phyloP scores from a whole-genome alignment of 2,797 vertebrate genomes.

The Psittacula derbiana region DNA sequence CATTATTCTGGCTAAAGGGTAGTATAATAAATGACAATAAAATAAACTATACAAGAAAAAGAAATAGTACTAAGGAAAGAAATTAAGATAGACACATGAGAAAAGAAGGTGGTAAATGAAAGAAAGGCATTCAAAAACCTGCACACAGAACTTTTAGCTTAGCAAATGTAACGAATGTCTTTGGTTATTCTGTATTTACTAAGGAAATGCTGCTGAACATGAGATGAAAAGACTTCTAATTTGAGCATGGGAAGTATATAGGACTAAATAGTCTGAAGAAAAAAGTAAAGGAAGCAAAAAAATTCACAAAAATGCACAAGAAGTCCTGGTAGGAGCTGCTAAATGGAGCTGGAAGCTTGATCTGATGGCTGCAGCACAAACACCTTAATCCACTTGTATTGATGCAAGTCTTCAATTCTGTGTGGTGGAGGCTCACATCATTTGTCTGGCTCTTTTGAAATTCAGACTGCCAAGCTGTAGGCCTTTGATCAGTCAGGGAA shows the following conservation, averaged over 20 bases:
- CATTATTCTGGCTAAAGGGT: neutral
- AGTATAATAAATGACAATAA: neutral
- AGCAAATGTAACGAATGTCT: neutral
- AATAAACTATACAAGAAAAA: neutral
- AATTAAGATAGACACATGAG: neutral
- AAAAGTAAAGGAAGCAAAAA: neutral
- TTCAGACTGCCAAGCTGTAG: neutral
- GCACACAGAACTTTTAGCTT: neutral
- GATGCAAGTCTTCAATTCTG: neutral
- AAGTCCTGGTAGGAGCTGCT: neutral
- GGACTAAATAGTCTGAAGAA: neutral
- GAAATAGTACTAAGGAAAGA: constrained; percentile 15
- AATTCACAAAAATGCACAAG: neutral
- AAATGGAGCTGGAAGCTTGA: neutral
- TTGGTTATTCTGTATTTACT: neutral
- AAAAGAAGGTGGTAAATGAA: constrained; percentile 19
- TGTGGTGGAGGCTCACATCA: neutral
- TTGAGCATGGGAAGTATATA: neutral
- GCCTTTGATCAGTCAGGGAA: neutral
- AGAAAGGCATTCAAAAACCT: constrained; percentile 20
- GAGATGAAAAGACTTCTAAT: neutral
- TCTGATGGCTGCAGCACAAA: neutral
- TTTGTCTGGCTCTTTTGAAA: neutral
- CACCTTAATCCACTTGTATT: neutral
- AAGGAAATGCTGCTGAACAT: neutral